phyloP scores from a whole-genome alignment of 2,113 vertebrate genomes.

The Pionites leucogaster region DNA sequence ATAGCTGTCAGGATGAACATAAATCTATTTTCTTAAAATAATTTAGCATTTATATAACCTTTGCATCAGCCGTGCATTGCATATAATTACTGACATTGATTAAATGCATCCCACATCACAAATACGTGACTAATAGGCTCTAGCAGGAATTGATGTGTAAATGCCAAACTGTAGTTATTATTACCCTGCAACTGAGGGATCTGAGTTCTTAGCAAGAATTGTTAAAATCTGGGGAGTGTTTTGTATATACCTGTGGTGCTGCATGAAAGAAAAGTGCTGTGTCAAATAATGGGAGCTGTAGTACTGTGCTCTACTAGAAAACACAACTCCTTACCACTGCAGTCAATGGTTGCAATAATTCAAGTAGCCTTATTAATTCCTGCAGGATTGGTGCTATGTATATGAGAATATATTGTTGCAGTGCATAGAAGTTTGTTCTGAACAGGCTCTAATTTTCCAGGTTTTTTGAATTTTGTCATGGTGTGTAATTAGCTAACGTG shows the following conservation, averaged over 20 bases:
- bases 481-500: not conserved
- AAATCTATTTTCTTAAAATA: conserved; percentile 13
- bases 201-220: not conserved
- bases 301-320: not conserved
- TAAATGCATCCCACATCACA: not conserved
- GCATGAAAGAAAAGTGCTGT: not conserved
- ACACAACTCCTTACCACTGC: not conserved
- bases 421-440: not conserved
- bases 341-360: not conserved
- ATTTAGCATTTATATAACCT: not conserved
- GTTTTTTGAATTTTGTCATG: not conserved
- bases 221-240: not conserved
- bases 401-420: not conserved
- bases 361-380: not conserved
- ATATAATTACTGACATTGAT: not conserved
- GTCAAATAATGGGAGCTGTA: not conserved
- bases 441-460: not conserved
- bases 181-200: not conserved
- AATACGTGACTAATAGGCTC: not conserved
- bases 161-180: not conserved
- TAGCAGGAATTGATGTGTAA: not conserved
- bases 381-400: not conserved
- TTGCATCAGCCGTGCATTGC: not conserved
- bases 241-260: not conserved
- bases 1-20: not conserved